Evolutionary conservation across 2,888 invertebrate genomes (phyloP).

Genomic region (Pogonocherus hispidulus): DNA sequence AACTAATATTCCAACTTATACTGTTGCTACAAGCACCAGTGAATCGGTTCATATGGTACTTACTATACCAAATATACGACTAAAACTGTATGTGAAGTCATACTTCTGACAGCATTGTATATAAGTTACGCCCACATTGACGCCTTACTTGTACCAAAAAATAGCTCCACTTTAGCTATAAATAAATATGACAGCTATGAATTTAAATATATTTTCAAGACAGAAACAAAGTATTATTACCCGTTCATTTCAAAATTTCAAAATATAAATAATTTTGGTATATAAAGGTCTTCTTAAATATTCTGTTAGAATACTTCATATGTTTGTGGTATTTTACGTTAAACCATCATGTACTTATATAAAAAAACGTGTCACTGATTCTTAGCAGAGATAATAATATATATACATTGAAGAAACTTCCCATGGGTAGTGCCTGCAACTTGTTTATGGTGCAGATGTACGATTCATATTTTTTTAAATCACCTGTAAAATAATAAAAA

Average conservation of each 20-base stretch:
- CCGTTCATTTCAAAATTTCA: too few relatives aligned
- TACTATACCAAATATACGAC: neutral
- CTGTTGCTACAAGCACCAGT: too few relatives aligned
- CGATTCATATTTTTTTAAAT: too few relatives aligned
- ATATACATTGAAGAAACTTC: neutral
- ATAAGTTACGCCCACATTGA: neutral
- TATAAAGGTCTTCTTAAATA: neutral
- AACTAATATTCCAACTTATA: too few relatives aligned
- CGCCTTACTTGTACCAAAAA: neutral
- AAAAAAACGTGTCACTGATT: neutral
- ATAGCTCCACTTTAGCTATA: neutral
- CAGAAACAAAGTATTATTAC: too few relatives aligned
- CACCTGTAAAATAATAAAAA: too few relatives aligned
- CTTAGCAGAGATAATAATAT: neutral
- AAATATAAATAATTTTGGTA: neutral
- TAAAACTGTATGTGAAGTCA: conserved; percentile 12
- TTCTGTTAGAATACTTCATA: neutral
- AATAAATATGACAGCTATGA: neutral
- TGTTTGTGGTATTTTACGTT: too few relatives aligned
- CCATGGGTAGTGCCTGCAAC: neutral
- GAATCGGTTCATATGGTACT: too few relatives aligned
- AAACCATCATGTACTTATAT: neutral
- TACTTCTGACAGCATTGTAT: neutral
- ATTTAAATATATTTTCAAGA: too few relatives aligned
- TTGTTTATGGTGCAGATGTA: too few relatives aligned